Evolutionary conservation across 2,797 vertebrate species (phyloP), one percentile per base, ranked within the genome.

Genomic region (Alexandromys oeconomus): DNA sequence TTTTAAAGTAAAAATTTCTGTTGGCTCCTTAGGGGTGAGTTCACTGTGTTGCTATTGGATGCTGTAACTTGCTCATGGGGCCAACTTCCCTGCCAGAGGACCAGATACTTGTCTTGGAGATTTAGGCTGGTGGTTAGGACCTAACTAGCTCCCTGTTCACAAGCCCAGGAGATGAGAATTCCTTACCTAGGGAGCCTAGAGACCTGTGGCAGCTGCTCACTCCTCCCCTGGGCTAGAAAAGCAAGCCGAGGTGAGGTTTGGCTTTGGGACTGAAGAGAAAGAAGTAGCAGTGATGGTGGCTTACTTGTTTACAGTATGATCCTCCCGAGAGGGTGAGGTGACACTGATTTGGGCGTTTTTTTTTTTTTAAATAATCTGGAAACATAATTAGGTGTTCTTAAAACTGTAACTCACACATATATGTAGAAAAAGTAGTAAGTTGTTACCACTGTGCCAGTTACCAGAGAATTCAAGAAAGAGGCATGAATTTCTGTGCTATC

Each of bases 121-220:
- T 95, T 73, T 69, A 74, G 65, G 54, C 91, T 96, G 79, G 78
- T 93, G 92, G 59, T 94, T 97, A 91, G 48, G 86, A 89, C 51
- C 91, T 96, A 59, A 31, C 63, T 67, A 69, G 43, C 82, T 97
- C 78, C 74, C 27, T 67, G 65, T 91, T 96, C 92, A 85, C 71
- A 91, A 93, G 76, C 93, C 78, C 92, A 77, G 95, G 93, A 95
- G 95, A 95, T 94, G 96, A 95, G 81, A 94, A 87, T 96, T 94
- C 63, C 78, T 95, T 94, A 95, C 25, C 31, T 79, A 73, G 93
- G 90, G 86, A 93, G 54, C 43, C 84, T 51, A 76, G 84, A 91
- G 81, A 61, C 46, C 74, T 57, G 13, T 31, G 74, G 85, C 93
- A 80, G 77, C 87, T 96, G 78, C 87, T 89, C 7, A 74, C 13